A percentile compares a stretch with the other conserved stretches of the same genome.
Conservation (phyloP, 2,888 invertebrate genomes). For the Neoitamus cyanurus region DNA sequence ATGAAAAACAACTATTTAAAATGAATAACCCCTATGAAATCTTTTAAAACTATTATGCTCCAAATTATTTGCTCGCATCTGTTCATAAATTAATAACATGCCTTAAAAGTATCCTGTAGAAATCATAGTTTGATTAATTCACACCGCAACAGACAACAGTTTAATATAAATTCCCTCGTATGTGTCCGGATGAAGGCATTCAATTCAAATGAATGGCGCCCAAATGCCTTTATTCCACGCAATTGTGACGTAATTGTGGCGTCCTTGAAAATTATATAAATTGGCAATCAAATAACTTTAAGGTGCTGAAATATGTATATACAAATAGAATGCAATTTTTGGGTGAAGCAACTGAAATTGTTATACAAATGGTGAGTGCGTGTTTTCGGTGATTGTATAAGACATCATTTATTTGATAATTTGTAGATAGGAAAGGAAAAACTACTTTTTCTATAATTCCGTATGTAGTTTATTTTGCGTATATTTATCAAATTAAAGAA, state of each 20-base stretch:
- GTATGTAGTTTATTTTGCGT: neutral
- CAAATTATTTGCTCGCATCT: neutral
- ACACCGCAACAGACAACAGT: neutral
- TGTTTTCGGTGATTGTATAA: conserved; percentile 25
- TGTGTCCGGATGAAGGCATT: neutral
- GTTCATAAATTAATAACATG: neutral
- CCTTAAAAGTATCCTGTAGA: neutral
- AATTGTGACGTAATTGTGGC: neutral
- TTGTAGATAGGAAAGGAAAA: conserved; percentile 12
- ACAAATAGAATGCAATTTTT: neutral
- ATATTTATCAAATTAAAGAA: neutral
- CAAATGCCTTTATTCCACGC: neutral
- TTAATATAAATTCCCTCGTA: neutral
- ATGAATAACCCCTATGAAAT: neutral
- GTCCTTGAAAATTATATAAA: conserved; percentile 2
- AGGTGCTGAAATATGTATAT: conserved; percentile 33
- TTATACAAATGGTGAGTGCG: conserved; percentile 22
- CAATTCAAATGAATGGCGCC: neutral
- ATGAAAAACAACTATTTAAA: too few species aligned
- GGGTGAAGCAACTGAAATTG: conserved; percentile 15
- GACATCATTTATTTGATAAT: neutral
- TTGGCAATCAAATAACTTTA: conserved; percentile 42
- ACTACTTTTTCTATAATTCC: neutral
- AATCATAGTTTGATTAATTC: neutral
- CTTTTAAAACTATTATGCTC: neutral